Evolutionary conservation across 2,113 vertebrate species (phyloP).

Genomic region (Choloepus hoffmanni): DNA sequence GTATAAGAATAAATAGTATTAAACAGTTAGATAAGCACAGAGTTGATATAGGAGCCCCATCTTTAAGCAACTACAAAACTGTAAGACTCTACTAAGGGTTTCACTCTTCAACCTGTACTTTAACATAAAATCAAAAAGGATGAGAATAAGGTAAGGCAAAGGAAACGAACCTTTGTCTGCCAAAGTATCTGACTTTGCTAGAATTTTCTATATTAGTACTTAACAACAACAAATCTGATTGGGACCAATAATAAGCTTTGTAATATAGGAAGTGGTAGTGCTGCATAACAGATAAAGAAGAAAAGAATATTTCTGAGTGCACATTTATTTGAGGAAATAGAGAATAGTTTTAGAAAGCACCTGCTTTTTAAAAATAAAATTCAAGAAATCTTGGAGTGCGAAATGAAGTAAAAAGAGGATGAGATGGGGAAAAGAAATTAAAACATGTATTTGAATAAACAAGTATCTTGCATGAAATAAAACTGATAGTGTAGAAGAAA

Average conservation of each 20-base stretch:
- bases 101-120: neutral
- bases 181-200: neutral
- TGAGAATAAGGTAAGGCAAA: neutral
- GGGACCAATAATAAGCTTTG: neutral
- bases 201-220: neutral
- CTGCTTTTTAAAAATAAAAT: neutral
- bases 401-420: neutral
- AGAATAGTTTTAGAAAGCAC: neutral
- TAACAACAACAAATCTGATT: neutral
- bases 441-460: neutral
- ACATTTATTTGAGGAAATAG: neutral
- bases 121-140: neutral
- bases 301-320: neutral
- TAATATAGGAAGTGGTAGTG: neutral
- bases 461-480: neutral
- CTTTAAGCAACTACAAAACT: neutral
- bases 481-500: neutral
- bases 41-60: neutral
- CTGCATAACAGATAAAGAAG: neutral
- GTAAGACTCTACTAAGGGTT: neutral
- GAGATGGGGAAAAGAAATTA: neutral
- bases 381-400: neutral
- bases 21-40: neutral
- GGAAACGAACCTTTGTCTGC: neutral
- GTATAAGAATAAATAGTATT: neutral